phyloP scores from a whole-genome alignment of 1,140 invertebrate species.

The Drosophila orena region DNA sequence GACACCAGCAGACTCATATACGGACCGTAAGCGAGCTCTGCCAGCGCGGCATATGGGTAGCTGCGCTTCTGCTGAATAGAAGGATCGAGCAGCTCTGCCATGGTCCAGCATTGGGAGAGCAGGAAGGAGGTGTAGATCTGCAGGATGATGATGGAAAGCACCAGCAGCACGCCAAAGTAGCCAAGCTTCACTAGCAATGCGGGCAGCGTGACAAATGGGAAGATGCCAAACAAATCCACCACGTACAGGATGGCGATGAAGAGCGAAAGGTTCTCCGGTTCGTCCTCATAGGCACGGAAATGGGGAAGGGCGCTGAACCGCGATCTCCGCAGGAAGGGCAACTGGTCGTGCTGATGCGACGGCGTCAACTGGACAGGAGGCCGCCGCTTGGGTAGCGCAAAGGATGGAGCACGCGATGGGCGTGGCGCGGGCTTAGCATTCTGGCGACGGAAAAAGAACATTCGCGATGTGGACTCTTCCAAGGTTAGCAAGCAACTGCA shows the following conservation, averaged over 20 bases:
- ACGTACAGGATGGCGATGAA: slow-evolving; percentile 91
- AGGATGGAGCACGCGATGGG: slow-evolving; percentile 65
- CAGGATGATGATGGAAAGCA: slow-evolving; percentile 88
- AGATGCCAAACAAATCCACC: slow-evolving; percentile 92
- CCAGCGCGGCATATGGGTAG: slow-evolving; percentile 91
- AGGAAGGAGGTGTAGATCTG: slow-evolving; percentile 92
- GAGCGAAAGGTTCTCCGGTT: slow-evolving; percentile 85
- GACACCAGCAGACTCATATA: slow-evolving; percentile 87
- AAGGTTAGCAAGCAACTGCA: slow-evolving; percentile 50
- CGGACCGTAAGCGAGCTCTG: slow-evolving; percentile 89
- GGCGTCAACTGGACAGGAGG: slow-evolving; percentile 58
- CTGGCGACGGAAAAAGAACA: slow-evolving; percentile 71
- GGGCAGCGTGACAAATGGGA: slow-evolving; percentile 91
- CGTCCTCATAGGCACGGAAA: slow-evolving; percentile 65
- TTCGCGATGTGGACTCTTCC: slow-evolving; percentile 50
- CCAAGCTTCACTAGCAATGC: slow-evolving; percentile 90
- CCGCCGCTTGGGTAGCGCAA: slow-evolving; percentile 64
- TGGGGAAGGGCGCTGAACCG: slow-evolving; percentile 81
- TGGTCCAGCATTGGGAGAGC: slow-evolving; percentile 90
- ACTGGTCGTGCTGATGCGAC: slow-evolving; percentile 75
- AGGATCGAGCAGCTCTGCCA: slow-evolving; percentile 89
- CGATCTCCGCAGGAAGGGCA: slow-evolving; percentile 72
- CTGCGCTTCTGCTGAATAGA: slow-evolving; percentile 89
- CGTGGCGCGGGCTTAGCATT: slow-evolving; percentile 61
- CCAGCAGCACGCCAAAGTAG: slow-evolving; percentile 89